Evolutionary conservation across 2,113 vertebrate genomes (phyloP).

Genomic region (Symphodus melops): DNA sequence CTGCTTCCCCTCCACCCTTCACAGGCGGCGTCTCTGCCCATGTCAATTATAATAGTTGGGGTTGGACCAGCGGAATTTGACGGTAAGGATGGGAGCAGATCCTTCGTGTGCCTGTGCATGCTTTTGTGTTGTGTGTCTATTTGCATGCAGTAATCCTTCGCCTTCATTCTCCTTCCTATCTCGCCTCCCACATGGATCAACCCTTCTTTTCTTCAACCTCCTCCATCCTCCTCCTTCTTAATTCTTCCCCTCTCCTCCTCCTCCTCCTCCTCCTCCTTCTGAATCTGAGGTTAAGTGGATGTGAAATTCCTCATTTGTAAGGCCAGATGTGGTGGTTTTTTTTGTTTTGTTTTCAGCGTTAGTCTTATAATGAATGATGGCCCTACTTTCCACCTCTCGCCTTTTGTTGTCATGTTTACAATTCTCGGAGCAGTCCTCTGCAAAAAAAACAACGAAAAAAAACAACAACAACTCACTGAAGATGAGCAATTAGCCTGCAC

Average conservation of each 20-base stretch:
- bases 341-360: background rate
- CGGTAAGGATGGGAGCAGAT: slow-evolving; percentile 83
- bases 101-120: background rate
- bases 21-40: slow-evolving; percentile 94
- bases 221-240: slow-evolving; percentile 13
- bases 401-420: slow-evolving; percentile 30
- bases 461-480: slow-evolving; percentile 27
- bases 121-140: slow-evolving; percentile 26
- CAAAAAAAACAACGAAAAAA: too few relatives aligned
- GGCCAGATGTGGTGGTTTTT: background rate
- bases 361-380: background rate
- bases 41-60: slow-evolving; percentile 98
- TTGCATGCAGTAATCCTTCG: slow-evolving; percentile 53
- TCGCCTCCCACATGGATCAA: slow-evolving; percentile 57
- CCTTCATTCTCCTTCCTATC: slow-evolving; percentile 51
- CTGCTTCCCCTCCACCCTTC: slow-evolving; percentile 44
- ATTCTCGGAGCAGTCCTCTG: slow-evolving; percentile 22
- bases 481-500: slow-evolving; percentile 42
- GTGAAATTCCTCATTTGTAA: slow-evolving; percentile 28
- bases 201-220: slow-evolving; percentile 32
- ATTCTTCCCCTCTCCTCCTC: background rate
- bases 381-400: background rate
- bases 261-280: background rate
- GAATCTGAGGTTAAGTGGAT: slow-evolving; percentile 17
- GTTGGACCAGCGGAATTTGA: slow-evolving; percentile 97